Conservation (phyloP, 1,140 invertebrate genomes). For the Nephotettix cincticeps region DNA sequence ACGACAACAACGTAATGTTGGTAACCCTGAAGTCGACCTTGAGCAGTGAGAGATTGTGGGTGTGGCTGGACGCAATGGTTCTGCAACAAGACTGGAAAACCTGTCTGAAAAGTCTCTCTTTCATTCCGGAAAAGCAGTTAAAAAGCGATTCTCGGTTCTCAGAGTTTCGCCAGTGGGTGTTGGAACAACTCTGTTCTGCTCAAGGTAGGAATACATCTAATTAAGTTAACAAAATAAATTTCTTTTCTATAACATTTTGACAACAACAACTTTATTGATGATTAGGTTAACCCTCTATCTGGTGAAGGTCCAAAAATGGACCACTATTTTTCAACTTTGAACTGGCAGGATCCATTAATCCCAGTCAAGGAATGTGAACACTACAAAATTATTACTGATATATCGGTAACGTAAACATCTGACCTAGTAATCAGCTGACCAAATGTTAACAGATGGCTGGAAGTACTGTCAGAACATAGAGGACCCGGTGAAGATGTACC, state of each 20-base stretch:
- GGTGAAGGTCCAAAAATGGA: no score
- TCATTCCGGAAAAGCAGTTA: not conserved
- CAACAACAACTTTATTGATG: no score
- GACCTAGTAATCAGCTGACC: no score
- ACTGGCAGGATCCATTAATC: no score
- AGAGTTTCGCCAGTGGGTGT: not conserved
- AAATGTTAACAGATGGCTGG: conserved; percentile 9
- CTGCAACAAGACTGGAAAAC: conserved; percentile 7
- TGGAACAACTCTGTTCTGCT: not conserved
- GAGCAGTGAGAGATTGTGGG: not conserved
- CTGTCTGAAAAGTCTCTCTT: not conserved
- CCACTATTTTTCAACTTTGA: no score
- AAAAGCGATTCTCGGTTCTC: not conserved
- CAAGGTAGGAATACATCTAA: conserved; percentile 7
- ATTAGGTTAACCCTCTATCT: no score
- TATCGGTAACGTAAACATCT: no score
- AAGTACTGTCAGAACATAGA: conserved; percentile 8
- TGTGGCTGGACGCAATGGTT: not conserved
- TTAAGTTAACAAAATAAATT: not conserved
- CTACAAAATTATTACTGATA: no score
- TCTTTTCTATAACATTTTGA: no score
- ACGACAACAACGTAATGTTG: not conserved
- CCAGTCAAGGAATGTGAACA: no score
- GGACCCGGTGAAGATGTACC: not conserved
- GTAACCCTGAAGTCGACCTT: not conserved